Evolutionary conservation across 2,888 invertebrate genomes (phyloP).

Genomic region (Agonopterix heracliana): DNA sequence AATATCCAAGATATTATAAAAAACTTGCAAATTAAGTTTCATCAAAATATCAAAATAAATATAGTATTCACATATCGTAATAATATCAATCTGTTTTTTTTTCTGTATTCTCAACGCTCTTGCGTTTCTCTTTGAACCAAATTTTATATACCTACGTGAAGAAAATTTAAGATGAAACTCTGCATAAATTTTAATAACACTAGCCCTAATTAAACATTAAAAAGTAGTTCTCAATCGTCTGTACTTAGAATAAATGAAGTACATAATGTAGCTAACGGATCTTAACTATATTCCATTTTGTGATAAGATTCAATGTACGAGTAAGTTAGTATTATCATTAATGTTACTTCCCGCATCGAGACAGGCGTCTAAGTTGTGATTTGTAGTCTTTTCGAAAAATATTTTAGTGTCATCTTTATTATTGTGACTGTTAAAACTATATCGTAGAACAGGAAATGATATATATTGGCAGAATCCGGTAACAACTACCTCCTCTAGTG

Average conservation of each 20-base stretch:
- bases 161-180: too few relatives aligned
- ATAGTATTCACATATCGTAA: too few relatives aligned
- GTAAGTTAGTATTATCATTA: constrained; percentile 53
- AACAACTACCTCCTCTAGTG: constrained; percentile 46
- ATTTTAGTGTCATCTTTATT: constrained; percentile 54
- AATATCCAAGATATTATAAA: too few relatives aligned
- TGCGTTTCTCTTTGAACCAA: too few relatives aligned
- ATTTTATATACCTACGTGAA: too few relatives aligned
- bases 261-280: constrained; percentile 62
- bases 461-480: constrained; percentile 42
- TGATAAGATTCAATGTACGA: constrained; percentile 54
- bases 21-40: too few relatives aligned
- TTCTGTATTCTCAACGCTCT: too few relatives aligned
- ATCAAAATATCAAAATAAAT: too few relatives aligned
- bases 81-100: too few relatives aligned
- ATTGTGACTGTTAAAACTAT: constrained; percentile 50
- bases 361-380: constrained; percentile 63
- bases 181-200: not conserved
- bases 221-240: constrained; percentile 31
- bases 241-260: constrained; percentile 63
- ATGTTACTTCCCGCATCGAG: constrained; percentile 46
- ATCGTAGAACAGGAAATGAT: constrained; percentile 30
- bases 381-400: constrained; percentile 63
- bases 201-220: constrained; percentile 33
- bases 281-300: constrained; percentile 60